Evolutionary conservation across 2,888 invertebrate genomes (phyloP).

Genomic region (Metallyticus violacea): DNA sequence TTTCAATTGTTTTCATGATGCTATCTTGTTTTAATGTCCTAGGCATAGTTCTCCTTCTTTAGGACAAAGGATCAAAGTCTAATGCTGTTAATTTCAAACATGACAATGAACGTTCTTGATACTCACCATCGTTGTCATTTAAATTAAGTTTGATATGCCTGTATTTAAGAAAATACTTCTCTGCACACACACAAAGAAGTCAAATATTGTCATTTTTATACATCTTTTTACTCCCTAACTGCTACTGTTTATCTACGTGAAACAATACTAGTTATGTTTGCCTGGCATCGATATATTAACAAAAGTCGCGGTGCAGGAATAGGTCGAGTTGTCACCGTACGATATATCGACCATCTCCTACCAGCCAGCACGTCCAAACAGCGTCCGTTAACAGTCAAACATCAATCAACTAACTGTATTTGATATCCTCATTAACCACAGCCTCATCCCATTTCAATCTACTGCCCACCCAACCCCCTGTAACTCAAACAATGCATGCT

Average conservation of each 20-base stretch:
- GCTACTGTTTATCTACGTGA: background rate
- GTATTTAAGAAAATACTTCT: no score
- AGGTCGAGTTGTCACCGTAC: background rate
- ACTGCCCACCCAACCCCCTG: background rate
- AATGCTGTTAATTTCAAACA: no score
- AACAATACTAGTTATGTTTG: background rate
- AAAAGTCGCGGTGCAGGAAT: background rate
- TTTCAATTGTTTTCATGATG: no score
- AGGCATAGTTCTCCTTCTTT: no score
- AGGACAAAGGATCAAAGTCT: no score
- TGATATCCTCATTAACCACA: slow-evolving; percentile 16
- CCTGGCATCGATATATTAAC: background rate
- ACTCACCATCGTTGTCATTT: no score
- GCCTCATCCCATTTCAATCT: slow-evolving; percentile 1
- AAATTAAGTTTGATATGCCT: no score
- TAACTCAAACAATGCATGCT: slow-evolving; percentile 13
- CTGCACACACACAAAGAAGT: no score
- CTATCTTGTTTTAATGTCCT: no score
- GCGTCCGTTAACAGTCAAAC: background rate
- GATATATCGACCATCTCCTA: background rate
- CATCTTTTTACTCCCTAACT: background rate
- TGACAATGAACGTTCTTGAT: no score
- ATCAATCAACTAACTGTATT: slow-evolving; percentile 18
- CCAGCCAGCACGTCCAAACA: background rate
- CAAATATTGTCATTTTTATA: background rate